Conservation (phyloP, 2,888 invertebrate species). For the Brachynemurus nebulosus region DNA sequence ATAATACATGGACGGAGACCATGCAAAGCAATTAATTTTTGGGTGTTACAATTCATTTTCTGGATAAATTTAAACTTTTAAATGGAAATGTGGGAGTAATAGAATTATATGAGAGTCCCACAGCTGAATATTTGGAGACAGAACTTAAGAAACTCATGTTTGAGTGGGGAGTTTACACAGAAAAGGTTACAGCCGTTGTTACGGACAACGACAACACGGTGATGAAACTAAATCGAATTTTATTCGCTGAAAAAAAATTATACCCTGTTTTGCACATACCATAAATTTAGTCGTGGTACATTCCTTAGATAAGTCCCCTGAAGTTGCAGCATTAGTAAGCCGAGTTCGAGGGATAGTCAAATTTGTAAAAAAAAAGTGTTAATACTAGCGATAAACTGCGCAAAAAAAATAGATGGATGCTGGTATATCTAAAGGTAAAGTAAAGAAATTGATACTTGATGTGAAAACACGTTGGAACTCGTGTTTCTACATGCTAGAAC, state of each 20-base stretch:
- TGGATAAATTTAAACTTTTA: no score
- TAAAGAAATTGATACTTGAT: conserved; percentile 14
- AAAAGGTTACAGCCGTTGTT: not conserved
- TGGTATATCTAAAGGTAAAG: conserved; percentile 9
- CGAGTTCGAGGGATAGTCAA: conserved; percentile 13
- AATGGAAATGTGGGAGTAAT: no score
- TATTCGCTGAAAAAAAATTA: not conserved
- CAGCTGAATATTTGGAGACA: no score
- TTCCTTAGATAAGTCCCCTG: conserved; percentile 1
- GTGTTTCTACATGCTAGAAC: conserved; percentile 13
- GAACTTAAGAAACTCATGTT: no score
- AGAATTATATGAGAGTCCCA: no score
- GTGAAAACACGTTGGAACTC: no score
- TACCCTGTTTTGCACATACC: conserved; percentile 14
- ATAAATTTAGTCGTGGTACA: conserved; percentile 9
- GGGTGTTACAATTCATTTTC: no score
- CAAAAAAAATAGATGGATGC: conserved; percentile 5
- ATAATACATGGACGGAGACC: no score
- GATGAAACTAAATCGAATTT: not conserved
- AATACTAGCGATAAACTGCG: conserved; percentile 7
- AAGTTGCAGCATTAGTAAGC: conserved; percentile 2
- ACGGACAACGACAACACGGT: not conserved
- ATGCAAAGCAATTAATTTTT: no score
- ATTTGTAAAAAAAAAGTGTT: conserved; percentile 10
- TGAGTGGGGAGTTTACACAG: no score